Conservation (phyloP, 2,888 invertebrate species). For the Scelioninae gen. 1 region DNA sequence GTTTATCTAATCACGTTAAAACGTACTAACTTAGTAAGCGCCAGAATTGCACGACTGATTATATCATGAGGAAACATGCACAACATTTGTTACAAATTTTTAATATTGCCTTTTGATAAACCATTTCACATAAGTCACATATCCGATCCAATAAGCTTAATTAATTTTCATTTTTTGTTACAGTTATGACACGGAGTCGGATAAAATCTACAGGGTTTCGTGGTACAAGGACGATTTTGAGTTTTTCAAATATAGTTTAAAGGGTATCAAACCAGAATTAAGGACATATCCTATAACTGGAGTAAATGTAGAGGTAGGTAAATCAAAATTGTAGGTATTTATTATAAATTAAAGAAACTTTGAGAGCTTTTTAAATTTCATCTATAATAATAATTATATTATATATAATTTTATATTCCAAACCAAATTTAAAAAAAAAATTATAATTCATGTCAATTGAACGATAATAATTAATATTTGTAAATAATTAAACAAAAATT, state of each 20-base stretch:
- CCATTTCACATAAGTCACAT: background rate
- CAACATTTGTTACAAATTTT: constrained; percentile 7
- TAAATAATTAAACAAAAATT: no score
- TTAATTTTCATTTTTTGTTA: constrained; percentile 74
- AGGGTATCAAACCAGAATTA: constrained; percentile 79
- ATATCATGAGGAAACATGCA: constrained; percentile 23
- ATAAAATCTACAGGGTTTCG: constrained; percentile 84
- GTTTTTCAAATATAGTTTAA: constrained; percentile 84
- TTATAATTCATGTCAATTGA: no score
- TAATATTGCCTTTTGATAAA: background rate
- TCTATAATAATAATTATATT: no score
- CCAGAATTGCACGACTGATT: constrained; percentile 12
- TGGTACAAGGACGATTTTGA: constrained; percentile 86
- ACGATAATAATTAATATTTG: no score
- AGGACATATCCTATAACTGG: constrained; percentile 83
- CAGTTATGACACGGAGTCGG: constrained; percentile 84
- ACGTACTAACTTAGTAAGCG: constrained; percentile 2
- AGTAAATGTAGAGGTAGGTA: constrained; percentile 83
- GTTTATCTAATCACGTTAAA: constrained; percentile 32
- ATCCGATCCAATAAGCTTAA: background rate
- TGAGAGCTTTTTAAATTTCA: no score
- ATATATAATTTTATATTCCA: no score
- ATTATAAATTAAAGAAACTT: no score
- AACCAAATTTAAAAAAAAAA: no score
- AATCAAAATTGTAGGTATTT: background rate